Evolutionary conservation across 2,797 vertebrate genomes (phyloP).

Genomic region (Bradypus variegatus): DNA sequence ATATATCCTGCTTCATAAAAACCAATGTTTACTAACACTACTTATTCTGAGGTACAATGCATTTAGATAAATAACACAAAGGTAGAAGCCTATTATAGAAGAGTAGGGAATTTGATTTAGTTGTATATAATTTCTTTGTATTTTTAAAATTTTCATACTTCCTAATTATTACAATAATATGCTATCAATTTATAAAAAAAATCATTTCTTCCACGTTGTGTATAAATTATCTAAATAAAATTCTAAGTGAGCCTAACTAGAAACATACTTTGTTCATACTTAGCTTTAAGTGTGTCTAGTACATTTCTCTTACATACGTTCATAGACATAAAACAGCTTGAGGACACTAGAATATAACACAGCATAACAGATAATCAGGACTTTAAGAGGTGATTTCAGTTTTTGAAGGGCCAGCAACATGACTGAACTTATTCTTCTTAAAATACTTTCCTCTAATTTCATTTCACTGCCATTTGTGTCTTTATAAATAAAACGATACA

Average conservation of each 20-base stretch:
- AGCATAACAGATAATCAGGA: not conserved
- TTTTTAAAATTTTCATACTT: not conserved
- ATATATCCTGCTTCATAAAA: not conserved
- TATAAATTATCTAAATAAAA: not conserved
- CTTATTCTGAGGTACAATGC: not conserved
- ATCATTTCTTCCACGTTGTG: not conserved
- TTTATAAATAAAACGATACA: not conserved
- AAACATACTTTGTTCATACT: not conserved
- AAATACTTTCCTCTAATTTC: not conserved
- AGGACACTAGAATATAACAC: not conserved
- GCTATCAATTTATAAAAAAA: not conserved
- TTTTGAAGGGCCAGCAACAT: not conserved
- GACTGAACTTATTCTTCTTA: not conserved
- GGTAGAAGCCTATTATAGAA: not conserved
- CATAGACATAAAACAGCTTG: not conserved
- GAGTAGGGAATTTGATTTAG: not conserved
- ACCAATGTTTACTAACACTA: not conserved
- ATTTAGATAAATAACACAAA: not conserved
- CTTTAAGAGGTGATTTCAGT: not conserved
- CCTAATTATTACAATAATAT: not conserved
- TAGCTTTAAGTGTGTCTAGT: not conserved
- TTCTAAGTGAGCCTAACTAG: not conserved
- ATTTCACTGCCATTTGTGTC: not conserved
- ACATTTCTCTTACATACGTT: not conserved
- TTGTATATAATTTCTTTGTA: not conserved